Conservation (phyloP, 2,797 vertebrate species). For the Thaleichthys pacificus region DNA sequence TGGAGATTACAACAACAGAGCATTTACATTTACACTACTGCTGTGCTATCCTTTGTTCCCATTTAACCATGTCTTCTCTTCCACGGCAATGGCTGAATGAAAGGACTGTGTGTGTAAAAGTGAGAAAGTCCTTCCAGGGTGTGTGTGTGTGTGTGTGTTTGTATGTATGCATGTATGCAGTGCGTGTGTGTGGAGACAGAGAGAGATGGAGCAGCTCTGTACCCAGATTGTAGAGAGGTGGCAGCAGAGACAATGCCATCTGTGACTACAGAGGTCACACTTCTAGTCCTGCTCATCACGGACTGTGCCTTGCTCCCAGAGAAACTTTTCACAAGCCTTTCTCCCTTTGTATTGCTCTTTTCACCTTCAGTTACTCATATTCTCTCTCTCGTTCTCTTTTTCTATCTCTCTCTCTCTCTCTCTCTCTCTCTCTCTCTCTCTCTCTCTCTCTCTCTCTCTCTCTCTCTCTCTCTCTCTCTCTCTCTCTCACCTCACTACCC, state of each 20-base stretch:
- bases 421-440: background rate
- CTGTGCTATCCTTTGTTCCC: background rate
- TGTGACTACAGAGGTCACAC: too few relatives aligned
- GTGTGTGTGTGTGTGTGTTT: background rate
- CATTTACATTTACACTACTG: slow-evolving; percentile 49
- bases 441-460: slow-evolving; percentile 5
- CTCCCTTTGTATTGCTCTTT: too few relatives aligned
- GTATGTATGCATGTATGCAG: background rate
- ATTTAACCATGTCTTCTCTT: background rate
- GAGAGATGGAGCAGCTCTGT: background rate
- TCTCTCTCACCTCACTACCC: background rate
- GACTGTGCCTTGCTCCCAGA: too few relatives aligned
- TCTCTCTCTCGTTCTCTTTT: background rate
- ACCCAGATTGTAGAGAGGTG: slow-evolving; percentile 15
- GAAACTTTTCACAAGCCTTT: too few relatives aligned
- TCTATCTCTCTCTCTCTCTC: slow-evolving; percentile 12
- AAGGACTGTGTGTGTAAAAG: background rate
- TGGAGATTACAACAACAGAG: slow-evolving; percentile 66
- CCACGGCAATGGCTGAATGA: background rate
- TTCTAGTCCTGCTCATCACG: too few relatives aligned
- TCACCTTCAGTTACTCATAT: background rate
- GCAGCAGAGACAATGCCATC: background rate
- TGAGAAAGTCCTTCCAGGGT: background rate
- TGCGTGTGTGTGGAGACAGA: background rate
- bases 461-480: background rate